phyloP scores from a whole-genome alignment of 1,140 invertebrate genomes.

The Drosophila arawakana region DNA sequence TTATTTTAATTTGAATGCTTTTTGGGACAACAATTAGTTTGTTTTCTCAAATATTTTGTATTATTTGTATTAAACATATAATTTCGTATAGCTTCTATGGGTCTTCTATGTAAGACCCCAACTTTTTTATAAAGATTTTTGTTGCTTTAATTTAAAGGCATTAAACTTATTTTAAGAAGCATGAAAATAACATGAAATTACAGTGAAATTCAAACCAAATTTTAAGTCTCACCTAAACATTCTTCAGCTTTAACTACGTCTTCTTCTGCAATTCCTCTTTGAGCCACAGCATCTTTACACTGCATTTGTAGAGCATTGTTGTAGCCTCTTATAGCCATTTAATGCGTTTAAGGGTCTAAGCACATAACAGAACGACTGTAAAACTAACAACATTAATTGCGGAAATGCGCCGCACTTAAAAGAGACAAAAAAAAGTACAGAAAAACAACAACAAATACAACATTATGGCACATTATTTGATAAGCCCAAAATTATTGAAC shows the following conservation, averaged over 20 bases:
- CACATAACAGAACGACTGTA: background rate
- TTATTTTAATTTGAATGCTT: too few relatives aligned
- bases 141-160: too few relatives aligned
- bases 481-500: slow-evolving; percentile 33
- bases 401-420: slow-evolving; percentile 25
- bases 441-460: background rate
- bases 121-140: too few relatives aligned
- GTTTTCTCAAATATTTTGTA: too few relatives aligned
- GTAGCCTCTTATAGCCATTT: background rate
- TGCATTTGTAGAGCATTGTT: background rate
- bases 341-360: background rate
- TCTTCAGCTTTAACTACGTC: background rate
- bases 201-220: too few relatives aligned
- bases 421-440: background rate
- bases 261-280: background rate
- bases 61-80: too few relatives aligned
- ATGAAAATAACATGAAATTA: too few relatives aligned
- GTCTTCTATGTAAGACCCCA: too few relatives aligned
- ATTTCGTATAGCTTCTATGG: too few relatives aligned
- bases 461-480: slow-evolving; percentile 22
- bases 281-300: background rate
- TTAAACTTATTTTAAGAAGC: too few relatives aligned
- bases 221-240: background rate
- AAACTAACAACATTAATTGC: slow-evolving; percentile 26
- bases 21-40: too few relatives aligned